phyloP scores from a whole-genome alignment of 2,113 vertebrate genomes.

The Ovibos moschatus region DNA sequence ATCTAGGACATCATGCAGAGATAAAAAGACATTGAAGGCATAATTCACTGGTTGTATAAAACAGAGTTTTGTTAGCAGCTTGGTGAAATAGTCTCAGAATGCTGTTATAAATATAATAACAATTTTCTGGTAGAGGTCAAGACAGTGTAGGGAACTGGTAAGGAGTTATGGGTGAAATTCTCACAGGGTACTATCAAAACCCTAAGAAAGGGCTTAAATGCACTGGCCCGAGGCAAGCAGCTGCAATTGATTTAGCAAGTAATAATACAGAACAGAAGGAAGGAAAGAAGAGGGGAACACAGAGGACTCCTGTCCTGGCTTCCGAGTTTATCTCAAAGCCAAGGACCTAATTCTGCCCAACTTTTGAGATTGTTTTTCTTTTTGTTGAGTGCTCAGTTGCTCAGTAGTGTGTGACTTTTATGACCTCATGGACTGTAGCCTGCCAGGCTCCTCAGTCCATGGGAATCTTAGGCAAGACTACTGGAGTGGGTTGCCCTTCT shows the following conservation, averaged over 20 bases:
- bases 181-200: neutral
- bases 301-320: neutral
- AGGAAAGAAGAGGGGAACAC: neutral
- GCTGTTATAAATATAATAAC: slow-evolving; percentile 66
- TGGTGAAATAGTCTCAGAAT: slow-evolving; percentile 59
- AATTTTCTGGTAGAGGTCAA: slow-evolving; percentile 64
- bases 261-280: slow-evolving; percentile 20
- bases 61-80: neutral
- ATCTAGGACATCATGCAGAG: slow-evolving; percentile 53
- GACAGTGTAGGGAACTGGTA: slow-evolving; percentile 46
- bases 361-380: neutral
- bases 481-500: neutral
- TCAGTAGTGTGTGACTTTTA: neutral
- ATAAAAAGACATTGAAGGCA: slow-evolving; percentile 62
- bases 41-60: slow-evolving; percentile 50
- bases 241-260: slow-evolving; percentile 47
- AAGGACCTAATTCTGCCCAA: slow-evolving; percentile 6
- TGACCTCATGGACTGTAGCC: neutral
- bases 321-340: neutral
- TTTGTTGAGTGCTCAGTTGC: neutral
- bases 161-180: slow-evolving; percentile 56
- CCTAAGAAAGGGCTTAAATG: slow-evolving; percentile 17
- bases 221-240: neutral
- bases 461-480: neutral
- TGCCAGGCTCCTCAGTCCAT: neutral